Conservation (phyloP, 2,888 invertebrate species). For the Drosophila eohydei region DNA sequence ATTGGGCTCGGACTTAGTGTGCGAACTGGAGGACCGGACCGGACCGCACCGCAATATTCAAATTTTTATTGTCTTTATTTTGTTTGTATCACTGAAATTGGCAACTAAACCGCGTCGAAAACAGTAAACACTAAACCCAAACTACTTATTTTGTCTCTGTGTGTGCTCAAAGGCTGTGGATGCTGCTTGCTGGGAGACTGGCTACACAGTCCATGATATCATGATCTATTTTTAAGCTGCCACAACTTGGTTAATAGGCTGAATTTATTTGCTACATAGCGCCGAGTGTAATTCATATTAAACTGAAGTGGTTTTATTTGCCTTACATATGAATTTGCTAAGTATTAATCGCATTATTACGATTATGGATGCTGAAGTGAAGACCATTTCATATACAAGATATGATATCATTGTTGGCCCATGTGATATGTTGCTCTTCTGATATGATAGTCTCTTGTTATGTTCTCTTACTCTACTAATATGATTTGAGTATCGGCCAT, state of each 20-base stretch:
- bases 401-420: neutral
- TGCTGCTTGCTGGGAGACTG: conserved; percentile 46
- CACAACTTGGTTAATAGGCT: conserved; percentile 34
- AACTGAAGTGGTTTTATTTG: conserved; percentile 2
- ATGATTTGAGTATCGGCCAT: too few species aligned
- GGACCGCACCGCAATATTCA: conserved; percentile 55
- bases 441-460: neutral
- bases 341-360: neutral
- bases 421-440: neutral
- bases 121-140: conserved; percentile 54
- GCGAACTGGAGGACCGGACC: conserved; percentile 28
- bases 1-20: conserved; percentile 28
- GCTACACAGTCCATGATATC: conserved; percentile 69
- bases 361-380: neutral
- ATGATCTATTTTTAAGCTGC: conserved; percentile 66
- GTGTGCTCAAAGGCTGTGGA: conserved; percentile 6
- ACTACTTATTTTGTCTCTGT: conserved; percentile 59
- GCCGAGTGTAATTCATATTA: conserved; percentile 44
- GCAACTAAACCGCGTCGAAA: conserved; percentile 64
- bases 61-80: conserved; percentile 61
- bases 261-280: conserved; percentile 52
- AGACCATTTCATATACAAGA: neutral
- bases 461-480: too few species aligned
- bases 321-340: neutral
- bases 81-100: conserved; percentile 73